Evolutionary conservation across 2,113 vertebrate genomes (phyloP), one percentile per base, ranked within the genome.

Genomic region (Butastur rufipennis): DNA sequence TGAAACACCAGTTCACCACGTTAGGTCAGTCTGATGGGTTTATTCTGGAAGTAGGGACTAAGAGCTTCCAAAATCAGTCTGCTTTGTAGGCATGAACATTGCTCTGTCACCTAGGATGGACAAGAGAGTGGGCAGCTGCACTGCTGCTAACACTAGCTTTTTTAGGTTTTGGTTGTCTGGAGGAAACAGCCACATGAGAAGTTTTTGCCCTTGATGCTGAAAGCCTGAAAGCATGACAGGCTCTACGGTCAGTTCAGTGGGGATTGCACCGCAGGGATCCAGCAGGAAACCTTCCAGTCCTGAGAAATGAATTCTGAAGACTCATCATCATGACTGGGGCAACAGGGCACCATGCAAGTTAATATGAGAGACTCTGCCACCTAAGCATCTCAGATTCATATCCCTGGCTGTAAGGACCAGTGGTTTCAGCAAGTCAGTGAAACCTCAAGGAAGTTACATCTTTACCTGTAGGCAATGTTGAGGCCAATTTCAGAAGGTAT

Each of bases 321-420:
- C 14, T 16, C 58, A 38, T 23, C 9, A 2, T 0, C 2, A 0
- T 12, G 25, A 4, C 19, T 78, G 43, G 36, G 31, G 20, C 5
- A 59, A 59, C n/a, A 55, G 14, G 17, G 22, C 6, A 29, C 12
- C 3, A 0, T 53, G 71, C 34, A 63, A 45, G 32, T 2, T 53
- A 42, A 34, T 48, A 23, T 50, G 12, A n/a, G 27, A 53, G 21
- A 43, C 2, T 2, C 3, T 80, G 22, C 68, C n/a, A 27, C 16
- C 11, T 34, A 59, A 59, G 3, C 8, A 52, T 58, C n/a, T 27
- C 3, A 40, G 62, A 71, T 50, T 59, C 40, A 32, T 59, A 42
- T 0, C 2, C 9, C 10, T 73, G 34, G 3, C 20, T 70, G 25
- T 47, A 70, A 16, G 3, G 50, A 73, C 7, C 17, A 26, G 11